Conservation (phyloP, 2,797 vertebrate species). For the Lutjanus campechanus region DNA sequence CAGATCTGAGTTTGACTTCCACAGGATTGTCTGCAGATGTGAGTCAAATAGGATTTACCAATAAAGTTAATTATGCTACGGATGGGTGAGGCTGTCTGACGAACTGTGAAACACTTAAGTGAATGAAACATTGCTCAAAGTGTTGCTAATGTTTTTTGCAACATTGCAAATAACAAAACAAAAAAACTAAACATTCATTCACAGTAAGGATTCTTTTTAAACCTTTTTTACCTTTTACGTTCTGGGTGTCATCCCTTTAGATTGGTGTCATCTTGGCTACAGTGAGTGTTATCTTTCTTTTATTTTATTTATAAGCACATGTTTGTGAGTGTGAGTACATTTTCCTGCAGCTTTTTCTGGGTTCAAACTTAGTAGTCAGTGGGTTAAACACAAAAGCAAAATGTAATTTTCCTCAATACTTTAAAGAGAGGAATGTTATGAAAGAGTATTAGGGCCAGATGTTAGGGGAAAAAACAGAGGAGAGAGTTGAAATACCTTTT, state of each 20-base stretch:
- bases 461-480: too few species aligned
- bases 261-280: background rate
- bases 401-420: background rate
- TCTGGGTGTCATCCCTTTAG: background rate
- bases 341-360: too few species aligned
- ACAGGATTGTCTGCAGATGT: background rate
- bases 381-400: too few species aligned
- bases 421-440: background rate
- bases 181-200: background rate
- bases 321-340: too few species aligned
- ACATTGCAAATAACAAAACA: too few species aligned
- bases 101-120: background rate
- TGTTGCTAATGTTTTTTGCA: background rate
- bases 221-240: too few species aligned
- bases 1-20: background rate
- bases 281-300: background rate
- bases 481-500: too few species aligned
- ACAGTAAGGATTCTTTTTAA: background rate
- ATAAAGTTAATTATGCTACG: background rate
- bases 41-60: constrained; percentile 10
- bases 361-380: too few species aligned
- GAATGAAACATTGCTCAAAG: background rate
- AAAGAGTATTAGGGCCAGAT: too few species aligned
- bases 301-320: too few species aligned
- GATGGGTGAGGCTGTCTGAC: background rate